Evolutionary conservation across 2,797 vertebrate genomes (phyloP).

Genomic region (Phalloptychus januarius): DNA sequence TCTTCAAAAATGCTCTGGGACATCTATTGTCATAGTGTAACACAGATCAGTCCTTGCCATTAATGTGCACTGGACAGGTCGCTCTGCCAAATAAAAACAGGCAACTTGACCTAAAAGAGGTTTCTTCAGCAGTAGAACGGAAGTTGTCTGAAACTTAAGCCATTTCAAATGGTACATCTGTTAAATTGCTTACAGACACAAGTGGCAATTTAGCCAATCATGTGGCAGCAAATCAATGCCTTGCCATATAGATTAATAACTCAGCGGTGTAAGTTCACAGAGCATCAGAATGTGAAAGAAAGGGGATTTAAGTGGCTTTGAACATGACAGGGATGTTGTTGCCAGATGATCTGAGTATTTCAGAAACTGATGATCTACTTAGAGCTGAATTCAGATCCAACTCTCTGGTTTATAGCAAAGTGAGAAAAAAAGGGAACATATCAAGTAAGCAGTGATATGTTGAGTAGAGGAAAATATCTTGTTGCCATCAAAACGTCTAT

Average conservation of each 20-base stretch:
- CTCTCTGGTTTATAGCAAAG: not conserved
- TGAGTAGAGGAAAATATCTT: not conserved
- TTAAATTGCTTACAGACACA: not conserved
- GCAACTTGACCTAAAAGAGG: not conserved
- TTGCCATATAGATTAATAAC: not conserved
- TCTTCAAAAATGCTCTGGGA: not conserved
- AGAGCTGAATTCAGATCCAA: not conserved
- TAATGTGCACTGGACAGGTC: not conserved
- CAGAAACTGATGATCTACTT: not conserved
- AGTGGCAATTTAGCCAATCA: not conserved
- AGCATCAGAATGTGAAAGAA: not conserved
- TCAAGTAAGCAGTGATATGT: not conserved
- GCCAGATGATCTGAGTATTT: too few species aligned
- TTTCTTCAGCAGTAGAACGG: not conserved
- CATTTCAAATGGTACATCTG: not conserved
- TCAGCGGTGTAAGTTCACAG: not conserved
- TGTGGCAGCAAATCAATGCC: not conserved
- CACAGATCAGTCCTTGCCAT: not conserved
- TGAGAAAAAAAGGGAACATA: not conserved
- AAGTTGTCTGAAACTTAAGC: not conserved
- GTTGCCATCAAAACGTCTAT: not conserved
- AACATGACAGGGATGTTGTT: not conserved
- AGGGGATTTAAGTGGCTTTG: not conserved
- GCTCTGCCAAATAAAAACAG: not conserved
- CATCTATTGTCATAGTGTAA: not conserved